phyloP scores from a whole-genome alignment of 2,797 vertebrate genomes.

The Selene dorsalis region DNA sequence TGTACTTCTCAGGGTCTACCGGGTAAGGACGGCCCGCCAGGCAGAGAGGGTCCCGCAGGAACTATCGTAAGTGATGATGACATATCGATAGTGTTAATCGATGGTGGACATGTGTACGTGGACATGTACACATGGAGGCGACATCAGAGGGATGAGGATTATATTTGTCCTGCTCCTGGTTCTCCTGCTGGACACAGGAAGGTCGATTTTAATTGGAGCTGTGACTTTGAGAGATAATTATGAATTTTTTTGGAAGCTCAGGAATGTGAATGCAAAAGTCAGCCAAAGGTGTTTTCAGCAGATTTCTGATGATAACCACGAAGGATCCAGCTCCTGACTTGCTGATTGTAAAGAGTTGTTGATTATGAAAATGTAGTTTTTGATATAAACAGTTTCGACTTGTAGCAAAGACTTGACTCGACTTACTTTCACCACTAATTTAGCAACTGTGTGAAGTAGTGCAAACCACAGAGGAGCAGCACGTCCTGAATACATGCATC shows the following conservation, averaged over 20 bases:
- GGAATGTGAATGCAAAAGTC: neutral
- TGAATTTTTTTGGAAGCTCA: neutral
- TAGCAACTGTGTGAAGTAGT: too few relatives aligned
- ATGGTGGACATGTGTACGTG: fast-evolving
- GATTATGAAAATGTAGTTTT: too few relatives aligned
- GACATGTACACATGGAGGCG: fast-evolving
- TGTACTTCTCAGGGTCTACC: conserved; percentile 84
- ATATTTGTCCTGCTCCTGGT: neutral
- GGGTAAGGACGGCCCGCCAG: conserved; percentile 93
- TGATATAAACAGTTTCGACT: too few relatives aligned
- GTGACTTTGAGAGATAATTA: neutral
- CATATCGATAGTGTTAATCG: neutral
- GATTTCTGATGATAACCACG: too few relatives aligned
- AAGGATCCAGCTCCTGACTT: neutral
- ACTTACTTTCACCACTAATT: too few relatives aligned
- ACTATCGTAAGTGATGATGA: conserved; percentile 85
- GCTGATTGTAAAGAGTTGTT: too few relatives aligned
- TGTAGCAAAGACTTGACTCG: too few relatives aligned
- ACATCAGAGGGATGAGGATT: neutral
- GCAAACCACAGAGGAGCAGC: too few relatives aligned
- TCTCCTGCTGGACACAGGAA: neutral
- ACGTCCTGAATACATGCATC: too few relatives aligned
- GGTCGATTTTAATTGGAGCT: neutral
- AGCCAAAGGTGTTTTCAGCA: neutral
- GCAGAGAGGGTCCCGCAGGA: conserved; percentile 88